Conservation (phyloP, 1,140 invertebrate genomes). For the Sipha flava region DNA sequence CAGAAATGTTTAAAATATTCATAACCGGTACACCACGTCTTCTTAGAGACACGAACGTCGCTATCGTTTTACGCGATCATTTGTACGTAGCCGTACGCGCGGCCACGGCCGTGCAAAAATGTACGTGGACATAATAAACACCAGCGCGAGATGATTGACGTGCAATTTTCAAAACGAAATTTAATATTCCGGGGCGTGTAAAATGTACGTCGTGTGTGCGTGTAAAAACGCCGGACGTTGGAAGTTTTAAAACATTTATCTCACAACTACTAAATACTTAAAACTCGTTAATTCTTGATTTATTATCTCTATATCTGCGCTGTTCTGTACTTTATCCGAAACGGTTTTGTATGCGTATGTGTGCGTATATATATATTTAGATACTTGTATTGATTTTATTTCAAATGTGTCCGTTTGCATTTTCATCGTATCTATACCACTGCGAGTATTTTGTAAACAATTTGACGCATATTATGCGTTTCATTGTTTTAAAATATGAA, state of each 20-base stretch:
- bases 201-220: neutral
- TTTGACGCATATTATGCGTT: no score
- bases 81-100: neutral
- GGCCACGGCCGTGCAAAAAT: neutral
- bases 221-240: neutral
- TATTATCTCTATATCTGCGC: no score
- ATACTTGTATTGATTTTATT: neutral
- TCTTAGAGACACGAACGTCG: neutral
- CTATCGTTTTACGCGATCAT: neutral
- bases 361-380: neutral
- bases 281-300: neutral
- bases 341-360: no score
- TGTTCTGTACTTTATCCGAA: no score
- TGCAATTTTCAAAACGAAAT: neutral
- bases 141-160: neutral
- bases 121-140: neutral
- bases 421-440: no score
- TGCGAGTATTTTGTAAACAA: no score
- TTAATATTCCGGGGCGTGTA: neutral
- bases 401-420: neutral
- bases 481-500: no score
- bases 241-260: neutral
- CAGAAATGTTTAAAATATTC: constrained; percentile 1
- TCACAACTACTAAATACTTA: neutral
- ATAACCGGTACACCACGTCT: neutral